Conservation (phyloP, 1,140 invertebrate species). For the Pachyrhynchus sulphureomaculatus region DNA sequence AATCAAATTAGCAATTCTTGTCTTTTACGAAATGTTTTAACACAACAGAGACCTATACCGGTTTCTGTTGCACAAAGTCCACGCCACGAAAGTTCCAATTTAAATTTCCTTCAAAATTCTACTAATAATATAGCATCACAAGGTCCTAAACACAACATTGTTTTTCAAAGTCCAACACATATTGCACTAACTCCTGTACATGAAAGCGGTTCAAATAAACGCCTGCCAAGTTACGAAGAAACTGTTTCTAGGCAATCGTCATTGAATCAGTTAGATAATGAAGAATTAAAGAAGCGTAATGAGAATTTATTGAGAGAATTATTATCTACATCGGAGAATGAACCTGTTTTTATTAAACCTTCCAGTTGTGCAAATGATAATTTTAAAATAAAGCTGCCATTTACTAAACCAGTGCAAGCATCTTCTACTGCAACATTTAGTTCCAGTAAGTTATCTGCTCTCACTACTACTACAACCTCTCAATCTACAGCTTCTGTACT, state of each 20-base stretch:
- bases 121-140: too few relatives aligned
- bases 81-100: too few relatives aligned
- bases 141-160: background rate
- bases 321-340: background rate
- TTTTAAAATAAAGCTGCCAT: slow-evolving; percentile 5
- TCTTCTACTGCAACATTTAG: background rate
- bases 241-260: background rate
- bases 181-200: background rate
- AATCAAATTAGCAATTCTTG: background rate
- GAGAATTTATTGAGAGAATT: background rate
- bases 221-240: background rate
- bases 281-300: background rate
- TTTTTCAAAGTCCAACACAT: background rate
- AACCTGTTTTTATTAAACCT: background rate
- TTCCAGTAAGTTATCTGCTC: background rate
- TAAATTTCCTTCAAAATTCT: too few relatives aligned
- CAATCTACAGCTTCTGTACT: too few relatives aligned
- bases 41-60: background rate
- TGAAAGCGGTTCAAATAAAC: background rate
- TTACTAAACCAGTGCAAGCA: background rate
- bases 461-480: too few relatives aligned
- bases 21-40: background rate
- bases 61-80: too few relatives aligned
- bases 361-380: background rate
- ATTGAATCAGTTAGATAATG: background rate